phyloP scores from a whole-genome alignment of 2,888 invertebrate species.

The Xanthorhoe spadicearia region DNA sequence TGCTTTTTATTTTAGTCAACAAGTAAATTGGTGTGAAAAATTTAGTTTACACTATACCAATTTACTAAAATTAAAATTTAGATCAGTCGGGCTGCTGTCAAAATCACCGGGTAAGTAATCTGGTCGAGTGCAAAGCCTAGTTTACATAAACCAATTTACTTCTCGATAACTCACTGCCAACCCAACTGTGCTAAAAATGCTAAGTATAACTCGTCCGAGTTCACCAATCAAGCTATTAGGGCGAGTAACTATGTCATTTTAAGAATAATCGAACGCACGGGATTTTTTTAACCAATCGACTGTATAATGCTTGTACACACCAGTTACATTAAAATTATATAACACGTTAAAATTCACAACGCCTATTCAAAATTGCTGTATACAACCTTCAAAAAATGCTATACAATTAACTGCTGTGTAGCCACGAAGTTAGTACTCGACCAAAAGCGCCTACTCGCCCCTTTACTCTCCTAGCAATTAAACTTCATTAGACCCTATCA shows the following conservation, averaged over 20 bases:
- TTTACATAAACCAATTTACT: not conserved
- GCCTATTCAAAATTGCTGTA: not conserved
- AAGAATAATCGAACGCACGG: too few species aligned
- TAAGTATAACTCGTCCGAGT: too few species aligned
- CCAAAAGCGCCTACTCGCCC: conserved; percentile 1
- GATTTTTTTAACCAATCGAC: too few species aligned
- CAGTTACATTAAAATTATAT: not conserved
- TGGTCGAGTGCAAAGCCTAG: not conserved
- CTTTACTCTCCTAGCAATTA: conserved; percentile 16
- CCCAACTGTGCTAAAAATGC: not conserved
- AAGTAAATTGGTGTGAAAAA: not conserved
- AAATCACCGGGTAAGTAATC: not conserved
- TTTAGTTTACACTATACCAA: not conserved
- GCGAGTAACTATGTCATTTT: too few species aligned
- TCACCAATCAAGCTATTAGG: too few species aligned
- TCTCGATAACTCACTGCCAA: not conserved
- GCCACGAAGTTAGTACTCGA: not conserved
- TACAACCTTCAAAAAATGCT: not conserved
- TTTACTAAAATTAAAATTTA: not conserved
- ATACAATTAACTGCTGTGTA: not conserved
- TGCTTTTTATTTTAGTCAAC: not conserved
- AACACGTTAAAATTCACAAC: not conserved
- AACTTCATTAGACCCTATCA: conserved; percentile 4
- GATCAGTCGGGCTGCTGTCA: not conserved
- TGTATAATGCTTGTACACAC: not conserved